Percentiles rank a stretch among this genome's conserved stretches.
Evolutionary conservation across 64 coral and sea anemone species (phyloP).

Genomic region (Pocillopora damicornis): DNA sequence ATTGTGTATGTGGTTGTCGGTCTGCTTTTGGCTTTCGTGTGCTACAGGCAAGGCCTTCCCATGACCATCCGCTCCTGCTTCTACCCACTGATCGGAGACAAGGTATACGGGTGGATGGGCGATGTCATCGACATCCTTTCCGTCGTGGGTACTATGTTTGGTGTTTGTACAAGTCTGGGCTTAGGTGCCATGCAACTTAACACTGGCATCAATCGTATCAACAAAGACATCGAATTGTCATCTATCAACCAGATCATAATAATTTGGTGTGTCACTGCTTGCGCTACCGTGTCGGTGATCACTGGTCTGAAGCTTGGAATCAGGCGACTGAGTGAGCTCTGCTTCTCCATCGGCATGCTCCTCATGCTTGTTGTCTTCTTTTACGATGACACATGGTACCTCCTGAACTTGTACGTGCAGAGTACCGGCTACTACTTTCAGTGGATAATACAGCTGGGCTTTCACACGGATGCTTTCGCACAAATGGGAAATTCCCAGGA

Average conservation of each 20-base stretch:
- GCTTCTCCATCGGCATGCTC: conserved; percentile 41
- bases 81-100: conserved; percentile 35
- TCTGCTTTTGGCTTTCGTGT: conserved; percentile 36
- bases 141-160: conserved; percentile 36
- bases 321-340: conserved; percentile 34
- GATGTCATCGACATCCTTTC: conserved; percentile 42
- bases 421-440: conserved; percentile 41
- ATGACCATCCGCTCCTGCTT: conserved; percentile 45
- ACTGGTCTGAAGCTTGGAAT: conserved; percentile 38
- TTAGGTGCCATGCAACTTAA: conserved; percentile 40
- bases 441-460: conserved; percentile 44
- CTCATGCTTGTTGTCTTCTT: conserved; percentile 50
- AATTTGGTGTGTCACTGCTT: conserved; percentile 39
- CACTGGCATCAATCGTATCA: conserved; percentile 13
- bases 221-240: conserved; percentile 10
- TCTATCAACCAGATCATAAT: conserved; percentile 38
- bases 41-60: conserved; percentile 19
- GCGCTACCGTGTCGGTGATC: conserved; percentile 35
- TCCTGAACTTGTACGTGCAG: conserved; percentile 37
- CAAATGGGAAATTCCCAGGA: conserved; percentile 39
- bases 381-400: conserved; percentile 46
- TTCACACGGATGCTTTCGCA: conserved; percentile 39
- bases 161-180: conserved; percentile 41
- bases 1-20: conserved; percentile 44
- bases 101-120: conserved; percentile 35